Percentiles rank a stretch among this genome's conserved stretches.
These are phyloP conservation scores for Hemibagrus wyckioides DNA, from an alignment of 2,113 vertebrate species.

Conservation along the genomic window DNA sequence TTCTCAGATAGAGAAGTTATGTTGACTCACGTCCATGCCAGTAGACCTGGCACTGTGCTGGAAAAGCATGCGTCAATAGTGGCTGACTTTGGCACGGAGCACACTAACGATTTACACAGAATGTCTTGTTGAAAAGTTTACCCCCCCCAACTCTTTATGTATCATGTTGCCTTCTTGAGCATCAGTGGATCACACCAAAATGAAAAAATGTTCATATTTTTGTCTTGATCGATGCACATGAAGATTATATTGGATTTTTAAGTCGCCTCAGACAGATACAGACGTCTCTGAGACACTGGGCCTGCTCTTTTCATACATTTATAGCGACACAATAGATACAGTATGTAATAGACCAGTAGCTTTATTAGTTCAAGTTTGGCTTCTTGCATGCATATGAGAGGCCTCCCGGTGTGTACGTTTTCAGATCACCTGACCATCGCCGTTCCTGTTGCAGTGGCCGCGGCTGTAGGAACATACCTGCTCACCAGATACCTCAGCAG, in stretches of 20 bases:
- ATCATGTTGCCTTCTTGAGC: too few species aligned
- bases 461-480: constrained; percentile 68
- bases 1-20: neutral
- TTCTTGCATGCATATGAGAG: constrained; percentile 4
- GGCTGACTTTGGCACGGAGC: neutral
- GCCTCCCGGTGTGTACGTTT: constrained; percentile 35
- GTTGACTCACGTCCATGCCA: neutral
- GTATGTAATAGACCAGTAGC: neutral
- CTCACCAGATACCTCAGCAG: constrained; percentile 65
- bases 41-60: neutral
- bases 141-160: too few species aligned
- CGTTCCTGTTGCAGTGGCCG: constrained; percentile 69
- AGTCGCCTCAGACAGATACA: too few species aligned
- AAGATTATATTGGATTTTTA: neutral
- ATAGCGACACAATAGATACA: neutral
- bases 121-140: too few species aligned
- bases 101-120: neutral
- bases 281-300: neutral
- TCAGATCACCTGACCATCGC: constrained; percentile 70
- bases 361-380: neutral
- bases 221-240: neutral
- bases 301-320: neutral
- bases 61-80: neutral
- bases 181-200: too few species aligned
- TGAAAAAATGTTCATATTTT: neutral